Percentiles rank a stretch among this genome's conserved stretches.
Evolutionary conservation across 2,888 invertebrate genomes (phyloP).

Genomic region (Gandaritis pyraliata): DNA sequence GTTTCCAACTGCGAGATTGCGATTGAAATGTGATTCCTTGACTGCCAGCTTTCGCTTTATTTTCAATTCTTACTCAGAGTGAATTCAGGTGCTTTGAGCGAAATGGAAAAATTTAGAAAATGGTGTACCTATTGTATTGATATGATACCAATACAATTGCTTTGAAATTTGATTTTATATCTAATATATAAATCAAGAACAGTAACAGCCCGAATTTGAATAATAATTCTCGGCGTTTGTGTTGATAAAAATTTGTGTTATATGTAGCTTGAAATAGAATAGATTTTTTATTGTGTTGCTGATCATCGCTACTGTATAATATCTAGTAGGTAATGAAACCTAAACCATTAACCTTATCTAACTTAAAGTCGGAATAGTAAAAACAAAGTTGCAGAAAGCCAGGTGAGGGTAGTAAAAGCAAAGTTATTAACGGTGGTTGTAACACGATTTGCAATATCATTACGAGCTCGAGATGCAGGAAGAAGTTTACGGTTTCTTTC

Average conservation of each 20-base stretch:
- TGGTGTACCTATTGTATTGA: not conserved
- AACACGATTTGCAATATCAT: constrained; percentile 72
- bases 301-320: not conserved
- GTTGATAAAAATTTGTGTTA: not conserved
- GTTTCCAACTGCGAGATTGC: constrained; percentile 37
- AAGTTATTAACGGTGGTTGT: constrained; percentile 50
- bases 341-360: not conserved
- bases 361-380: constrained; percentile 8
- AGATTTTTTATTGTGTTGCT: too few relatives aligned
- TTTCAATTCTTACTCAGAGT: constrained; percentile 19
- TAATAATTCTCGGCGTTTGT: not conserved
- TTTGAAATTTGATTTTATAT: not conserved
- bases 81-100: constrained; percentile 1
- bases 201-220: not conserved
- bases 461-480: constrained; percentile 40
- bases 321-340: not conserved
- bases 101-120: not conserved
- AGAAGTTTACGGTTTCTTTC: constrained; percentile 24
- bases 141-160: not conserved
- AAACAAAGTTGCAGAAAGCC: constrained; percentile 28
- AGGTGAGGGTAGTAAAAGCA: constrained; percentile 43
- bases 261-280: too few relatives aligned
- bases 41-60: constrained; percentile 30
- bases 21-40: constrained; percentile 41
- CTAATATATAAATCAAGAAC: too few relatives aligned